phyloP scores from a whole-genome alignment of 2,113 vertebrate species.

The Passer montanus region DNA sequence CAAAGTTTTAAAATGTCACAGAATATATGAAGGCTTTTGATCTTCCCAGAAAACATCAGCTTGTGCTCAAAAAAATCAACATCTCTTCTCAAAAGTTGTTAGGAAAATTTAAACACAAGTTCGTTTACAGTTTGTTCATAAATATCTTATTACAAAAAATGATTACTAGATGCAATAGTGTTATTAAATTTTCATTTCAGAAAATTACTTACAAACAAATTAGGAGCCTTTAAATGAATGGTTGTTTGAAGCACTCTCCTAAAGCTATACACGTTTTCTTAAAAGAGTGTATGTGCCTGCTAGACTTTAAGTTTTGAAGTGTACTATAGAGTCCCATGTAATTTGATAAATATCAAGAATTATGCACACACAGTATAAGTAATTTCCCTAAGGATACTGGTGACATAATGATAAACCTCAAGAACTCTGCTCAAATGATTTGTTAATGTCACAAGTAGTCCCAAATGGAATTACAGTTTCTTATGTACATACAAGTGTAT shows the following conservation, averaged over 20 bases:
- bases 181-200: background rate
- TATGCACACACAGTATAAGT: background rate
- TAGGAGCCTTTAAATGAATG: background rate
- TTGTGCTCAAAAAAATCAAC: background rate
- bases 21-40: background rate
- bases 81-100: background rate
- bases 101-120: background rate
- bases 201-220: background rate
- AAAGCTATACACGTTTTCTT: background rate
- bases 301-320: slow-evolving; percentile 21
- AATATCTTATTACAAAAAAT: background rate
- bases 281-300: background rate
- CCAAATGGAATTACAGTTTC: slow-evolving; percentile 48
- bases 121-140: background rate
- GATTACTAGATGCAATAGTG: background rate
- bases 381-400: slow-evolving; percentile 45
- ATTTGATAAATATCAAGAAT: slow-evolving; percentile 64
- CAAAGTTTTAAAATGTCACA: background rate
- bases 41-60: background rate
- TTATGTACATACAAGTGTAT: background rate
- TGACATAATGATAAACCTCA: slow-evolving; percentile 48
- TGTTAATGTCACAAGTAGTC: slow-evolving; percentile 43
- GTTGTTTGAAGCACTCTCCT: background rate
- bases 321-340: slow-evolving; percentile 20
- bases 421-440: slow-evolving; percentile 32